These are phyloP conservation scores for Melanotus villosus DNA, from an alignment of 2,888 invertebrate species.

Conservation along the genomic window DNA sequence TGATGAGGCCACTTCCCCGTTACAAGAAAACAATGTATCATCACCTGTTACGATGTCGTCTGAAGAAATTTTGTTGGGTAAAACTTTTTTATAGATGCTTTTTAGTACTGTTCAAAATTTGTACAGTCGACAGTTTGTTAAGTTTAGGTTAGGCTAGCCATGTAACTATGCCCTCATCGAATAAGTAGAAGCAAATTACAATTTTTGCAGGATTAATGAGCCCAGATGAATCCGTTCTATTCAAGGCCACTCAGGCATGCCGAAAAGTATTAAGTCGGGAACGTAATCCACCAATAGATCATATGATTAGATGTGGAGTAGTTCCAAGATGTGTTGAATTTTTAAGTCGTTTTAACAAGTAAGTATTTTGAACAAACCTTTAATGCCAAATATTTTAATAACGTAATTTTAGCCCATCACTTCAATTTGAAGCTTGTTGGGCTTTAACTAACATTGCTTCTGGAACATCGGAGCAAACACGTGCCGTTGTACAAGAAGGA, in stretches of 20 bases:
- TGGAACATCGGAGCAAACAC: slow-evolving; percentile 92
- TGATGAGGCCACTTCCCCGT: slow-evolving; percentile 70
- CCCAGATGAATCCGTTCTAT: slow-evolving; percentile 74
- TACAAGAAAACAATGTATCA: slow-evolving; percentile 69
- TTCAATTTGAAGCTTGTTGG: slow-evolving; percentile 98
- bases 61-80: slow-evolving; percentile 80
- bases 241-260: slow-evolving; percentile 84
- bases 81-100: slow-evolving; percentile 36
- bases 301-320: slow-evolving; percentile 87
- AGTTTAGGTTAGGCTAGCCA: no score
- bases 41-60: slow-evolving; percentile 72
- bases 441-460: slow-evolving; percentile 98
- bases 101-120: neutral
- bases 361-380: slow-evolving; percentile 40
- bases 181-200: no score
- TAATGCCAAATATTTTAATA: neutral
- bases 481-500: slow-evolving; percentile 87
- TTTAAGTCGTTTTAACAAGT: slow-evolving; percentile 81
- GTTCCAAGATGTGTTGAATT: slow-evolving; percentile 88
- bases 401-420: slow-evolving; percentile 72
- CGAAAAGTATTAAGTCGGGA: slow-evolving; percentile 91
- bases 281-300: slow-evolving; percentile 91
- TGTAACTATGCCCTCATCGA: no score
- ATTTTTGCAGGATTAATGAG: slow-evolving; percentile 75
- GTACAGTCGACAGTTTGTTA: neutral